These are phyloP conservation scores for Steinernema scapterisci DNA, from an alignment of 2,888 invertebrate genomes.

Conservation along the genomic window DNA sequence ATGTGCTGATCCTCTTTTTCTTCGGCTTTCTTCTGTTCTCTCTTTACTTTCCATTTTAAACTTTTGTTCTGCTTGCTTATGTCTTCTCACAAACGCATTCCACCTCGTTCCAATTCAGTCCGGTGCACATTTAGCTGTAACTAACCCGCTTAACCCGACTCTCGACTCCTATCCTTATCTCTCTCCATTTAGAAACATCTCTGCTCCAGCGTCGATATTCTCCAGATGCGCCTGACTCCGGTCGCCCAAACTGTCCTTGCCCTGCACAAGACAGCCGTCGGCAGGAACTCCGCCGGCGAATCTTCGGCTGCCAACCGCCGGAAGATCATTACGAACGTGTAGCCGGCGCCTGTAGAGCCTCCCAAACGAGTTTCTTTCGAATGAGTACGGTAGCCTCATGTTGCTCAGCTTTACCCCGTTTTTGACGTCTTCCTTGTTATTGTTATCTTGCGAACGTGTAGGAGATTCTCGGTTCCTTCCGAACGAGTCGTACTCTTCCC, in stretches of 20 bases:
- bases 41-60: neutral
- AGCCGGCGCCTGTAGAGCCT: neutral
- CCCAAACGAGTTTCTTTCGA: neutral
- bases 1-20: neutral
- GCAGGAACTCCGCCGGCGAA: neutral
- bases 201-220: constrained; percentile 36
- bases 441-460: neutral
- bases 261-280: neutral
- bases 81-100: neutral
- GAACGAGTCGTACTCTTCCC: neutral
- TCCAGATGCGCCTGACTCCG: neutral
- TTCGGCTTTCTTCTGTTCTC: constrained; percentile 15
- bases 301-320: neutral
- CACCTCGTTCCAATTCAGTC: neutral
- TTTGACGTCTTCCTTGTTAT: neutral
- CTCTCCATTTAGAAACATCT: constrained; percentile 36
- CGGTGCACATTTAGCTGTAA: neutral
- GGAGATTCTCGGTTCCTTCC: neutral
- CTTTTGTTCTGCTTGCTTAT: neutral
- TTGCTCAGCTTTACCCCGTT: neutral
- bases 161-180: neutral
- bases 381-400: constrained; percentile 1
- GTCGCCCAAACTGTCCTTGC: neutral
- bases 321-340: constrained; percentile 15
- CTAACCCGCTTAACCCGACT: neutral